A percentile compares a stretch with the other conserved stretches of the same genome.
phyloP scores from a whole-genome alignment of 2,113 vertebrate species.

The Leucopsar rothschildi region DNA sequence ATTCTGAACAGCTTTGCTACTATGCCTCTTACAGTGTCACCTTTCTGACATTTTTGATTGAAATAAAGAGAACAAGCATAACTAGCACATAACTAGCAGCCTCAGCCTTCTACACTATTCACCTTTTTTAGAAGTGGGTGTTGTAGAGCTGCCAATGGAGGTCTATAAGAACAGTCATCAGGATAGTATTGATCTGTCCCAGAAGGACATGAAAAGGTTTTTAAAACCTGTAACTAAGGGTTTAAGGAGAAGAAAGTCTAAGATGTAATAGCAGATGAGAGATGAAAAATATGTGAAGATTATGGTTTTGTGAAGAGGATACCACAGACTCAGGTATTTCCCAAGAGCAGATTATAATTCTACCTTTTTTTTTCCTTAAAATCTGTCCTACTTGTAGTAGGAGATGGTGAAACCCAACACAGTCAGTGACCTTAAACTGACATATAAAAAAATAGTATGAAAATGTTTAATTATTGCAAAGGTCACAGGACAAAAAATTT shows the following conservation, averaged over 20 bases:
- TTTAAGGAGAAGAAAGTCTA: background rate
- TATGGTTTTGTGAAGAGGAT: background rate
- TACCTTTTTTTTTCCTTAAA: background rate
- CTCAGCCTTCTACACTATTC: background rate
- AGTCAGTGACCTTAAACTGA: slow-evolving; percentile 11
- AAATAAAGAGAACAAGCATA: background rate
- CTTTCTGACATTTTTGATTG: background rate
- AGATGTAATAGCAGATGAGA: background rate
- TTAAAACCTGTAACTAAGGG: background rate
- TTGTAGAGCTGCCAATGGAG: background rate
- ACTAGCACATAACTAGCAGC: background rate
- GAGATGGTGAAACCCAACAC: background rate
- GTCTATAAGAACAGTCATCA: background rate
- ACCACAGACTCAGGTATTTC: background rate
- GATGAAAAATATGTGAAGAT: background rate
- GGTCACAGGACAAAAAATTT: background rate
- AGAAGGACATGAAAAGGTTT: background rate
- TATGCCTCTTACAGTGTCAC: background rate
- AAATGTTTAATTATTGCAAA: slow-evolving; percentile 1
- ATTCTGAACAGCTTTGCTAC: background rate
- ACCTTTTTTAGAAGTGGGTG: background rate
- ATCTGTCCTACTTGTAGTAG: background rate
- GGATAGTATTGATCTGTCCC: background rate
- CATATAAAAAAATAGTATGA: background rate
- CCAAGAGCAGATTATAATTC: background rate